Conservation (phyloP, 2,113 vertebrate species). For the Centropus unirufus region DNA sequence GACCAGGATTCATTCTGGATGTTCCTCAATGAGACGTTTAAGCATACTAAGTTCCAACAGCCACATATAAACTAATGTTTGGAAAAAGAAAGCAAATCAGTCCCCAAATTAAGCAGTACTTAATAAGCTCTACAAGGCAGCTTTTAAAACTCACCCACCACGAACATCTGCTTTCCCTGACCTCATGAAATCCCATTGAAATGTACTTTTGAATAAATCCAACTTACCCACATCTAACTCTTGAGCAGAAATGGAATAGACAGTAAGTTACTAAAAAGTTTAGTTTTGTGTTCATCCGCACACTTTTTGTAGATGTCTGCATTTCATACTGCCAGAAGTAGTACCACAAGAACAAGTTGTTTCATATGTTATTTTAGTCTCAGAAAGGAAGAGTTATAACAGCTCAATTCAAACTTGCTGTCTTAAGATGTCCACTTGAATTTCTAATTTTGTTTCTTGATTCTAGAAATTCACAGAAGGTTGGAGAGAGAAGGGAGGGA, state of each 20-base stretch:
- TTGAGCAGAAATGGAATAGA: background rate
- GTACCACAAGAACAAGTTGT: background rate
- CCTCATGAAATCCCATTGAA: background rate
- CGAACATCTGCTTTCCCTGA: background rate
- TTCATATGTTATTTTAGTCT: background rate
- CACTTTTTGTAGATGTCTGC: background rate
- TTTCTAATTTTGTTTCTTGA: background rate
- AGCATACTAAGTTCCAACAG: background rate
- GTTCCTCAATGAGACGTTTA: background rate
- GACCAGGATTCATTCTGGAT: background rate
- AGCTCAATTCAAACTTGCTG: background rate
- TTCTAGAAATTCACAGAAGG: slow-evolving; percentile 13
- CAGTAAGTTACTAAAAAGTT: background rate
- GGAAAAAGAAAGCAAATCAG: background rate
- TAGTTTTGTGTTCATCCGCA: background rate
- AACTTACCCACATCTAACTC: background rate
- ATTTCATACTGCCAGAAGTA: background rate
- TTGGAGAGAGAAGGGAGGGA: background rate
- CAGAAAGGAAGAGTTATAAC: background rate
- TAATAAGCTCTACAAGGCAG: background rate
- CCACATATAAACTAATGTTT: background rate
- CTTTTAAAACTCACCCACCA: background rate
- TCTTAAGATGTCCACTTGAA: background rate
- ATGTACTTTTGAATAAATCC: background rate
- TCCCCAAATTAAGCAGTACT: background rate